These are phyloP conservation scores for Amblyteles armatorius DNA, from an alignment of 2,888 invertebrate species.

Conservation along the genomic window DNA sequence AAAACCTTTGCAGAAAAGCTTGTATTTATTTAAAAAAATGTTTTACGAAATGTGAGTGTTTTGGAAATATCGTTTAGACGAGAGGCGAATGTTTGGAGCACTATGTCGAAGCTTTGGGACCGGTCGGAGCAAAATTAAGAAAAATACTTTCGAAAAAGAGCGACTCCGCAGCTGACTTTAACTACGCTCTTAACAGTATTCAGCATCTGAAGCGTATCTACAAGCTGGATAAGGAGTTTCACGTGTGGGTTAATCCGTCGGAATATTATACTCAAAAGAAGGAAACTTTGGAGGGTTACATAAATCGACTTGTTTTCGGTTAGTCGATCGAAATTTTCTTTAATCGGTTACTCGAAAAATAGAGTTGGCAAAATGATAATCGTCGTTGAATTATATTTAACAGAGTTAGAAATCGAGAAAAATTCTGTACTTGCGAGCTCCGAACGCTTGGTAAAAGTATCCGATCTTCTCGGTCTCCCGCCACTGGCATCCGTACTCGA, in stretches of 20 bases:
- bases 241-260: conserved; percentile 68
- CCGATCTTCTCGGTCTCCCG: conserved; percentile 71
- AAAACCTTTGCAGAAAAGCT: background rate
- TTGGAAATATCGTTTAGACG: conserved; percentile 57
- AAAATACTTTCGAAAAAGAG: conserved; percentile 61
- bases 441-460: conserved; percentile 71
- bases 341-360: conserved; percentile 49
- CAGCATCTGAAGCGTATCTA: conserved; percentile 72
- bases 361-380: background rate
- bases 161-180: conserved; percentile 33
- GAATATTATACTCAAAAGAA: conserved; percentile 72
- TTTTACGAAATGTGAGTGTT: background rate
- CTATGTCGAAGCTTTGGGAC: conserved; percentile 75
- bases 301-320: conserved; percentile 58
- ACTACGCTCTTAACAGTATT: conserved; percentile 67
- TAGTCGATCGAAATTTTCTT: conserved; percentile 24
- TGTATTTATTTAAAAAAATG: background rate
- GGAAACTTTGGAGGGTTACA: conserved; percentile 70
- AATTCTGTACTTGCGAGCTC: conserved; percentile 57
- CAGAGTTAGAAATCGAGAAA: conserved; percentile 50
- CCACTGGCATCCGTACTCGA: conserved; percentile 69
- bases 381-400: conserved; percentile 10
- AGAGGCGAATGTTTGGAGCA: conserved; percentile 64
- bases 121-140: conserved; percentile 71
- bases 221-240: conserved; percentile 72